A percentile compares a stretch with the other conserved stretches of the same genome.
Conservation (phyloP, 2,888 invertebrate species). For the Ornithoptera alexandrae region DNA sequence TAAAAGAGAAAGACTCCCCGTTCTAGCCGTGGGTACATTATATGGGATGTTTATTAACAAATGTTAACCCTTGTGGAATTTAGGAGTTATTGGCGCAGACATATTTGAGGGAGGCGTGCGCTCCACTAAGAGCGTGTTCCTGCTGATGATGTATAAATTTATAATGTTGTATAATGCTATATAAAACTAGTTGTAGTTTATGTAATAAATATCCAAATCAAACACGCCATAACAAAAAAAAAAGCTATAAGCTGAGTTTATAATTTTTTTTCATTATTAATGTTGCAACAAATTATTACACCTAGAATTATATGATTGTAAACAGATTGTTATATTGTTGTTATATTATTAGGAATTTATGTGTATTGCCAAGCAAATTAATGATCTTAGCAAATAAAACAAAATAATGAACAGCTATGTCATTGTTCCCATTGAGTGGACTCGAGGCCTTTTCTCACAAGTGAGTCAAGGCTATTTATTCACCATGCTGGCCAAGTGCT, state of each 20-base stretch:
- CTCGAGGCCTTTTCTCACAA: too few relatives aligned
- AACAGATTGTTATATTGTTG: constrained; percentile 36
- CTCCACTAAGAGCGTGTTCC: too few relatives aligned
- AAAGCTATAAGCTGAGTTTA: neutral
- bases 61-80: too few relatives aligned
- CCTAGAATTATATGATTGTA: constrained; percentile 20
- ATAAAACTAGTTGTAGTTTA: neutral
- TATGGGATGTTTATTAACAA: too few relatives aligned
- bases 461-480: too few relatives aligned
- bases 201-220: neutral
- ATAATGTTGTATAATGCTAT: neutral
- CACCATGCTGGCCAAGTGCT: too few relatives aligned
- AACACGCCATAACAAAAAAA: neutral
- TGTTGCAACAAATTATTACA: constrained; percentile 9
- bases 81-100: too few relatives aligned
- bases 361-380: constrained; percentile 38
- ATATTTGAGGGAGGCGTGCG: too few relatives aligned
- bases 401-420: too few relatives aligned
- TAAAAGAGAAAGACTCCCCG: neutral
- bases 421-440: too few relatives aligned
- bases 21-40: too few relatives aligned
- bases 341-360: constrained; percentile 35
- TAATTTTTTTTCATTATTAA: neutral
- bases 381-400: constrained; percentile 20
- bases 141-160: too few relatives aligned